Evolutionary conservation across 1,140 invertebrate species (phyloP), one percentile per base, ranked within the genome.

Genomic region (Reticulitermes speratus): DNA sequence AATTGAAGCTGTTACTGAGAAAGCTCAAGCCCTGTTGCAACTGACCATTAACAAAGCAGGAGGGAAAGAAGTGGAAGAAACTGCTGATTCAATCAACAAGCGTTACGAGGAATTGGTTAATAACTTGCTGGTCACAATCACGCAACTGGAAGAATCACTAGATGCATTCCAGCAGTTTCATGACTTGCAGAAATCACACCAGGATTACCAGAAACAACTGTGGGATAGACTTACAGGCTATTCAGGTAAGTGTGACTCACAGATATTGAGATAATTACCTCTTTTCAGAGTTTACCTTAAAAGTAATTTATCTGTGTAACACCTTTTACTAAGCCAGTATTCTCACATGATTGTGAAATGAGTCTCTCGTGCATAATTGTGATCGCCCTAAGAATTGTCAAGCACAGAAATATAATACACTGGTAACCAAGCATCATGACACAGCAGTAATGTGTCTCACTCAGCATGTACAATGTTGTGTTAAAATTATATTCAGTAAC

Each of bases 1-100:
- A 44, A 95, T 99, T 83, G 98, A 98, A 91, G 95, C 95, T 87
- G 94, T 98, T 2, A 95, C 96, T 12, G 97, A 98, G 89, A 98
- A 98, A 91, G 96, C 96, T 0, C 94, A 96, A 88, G 93, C 92
- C 83, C 89, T 96, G 86, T 92, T 90, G 88, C 93, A 92, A 90
- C 91, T 93, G 81, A 93, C 92, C 85, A 94, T 93, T 88, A 88
- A 89, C 32, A 81, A 84, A 45, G 82, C 48, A 14, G 85, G 55
- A 19, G 86, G 81, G 25, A 82, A 84, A 8, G 93, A 95, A 88
- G 93, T 96, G 86, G 93, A 94, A 85, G 92, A 94, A 25, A 94
- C 94, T 44, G 94, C 96, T 81, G 90, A 94, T 87, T 93, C 94
- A 21, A 93, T 97, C 84, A 95, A 94, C 88, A 92, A 94, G 32